phyloP scores from a whole-genome alignment of 2,797 vertebrate genomes.

The Hippocampus kuda region DNA sequence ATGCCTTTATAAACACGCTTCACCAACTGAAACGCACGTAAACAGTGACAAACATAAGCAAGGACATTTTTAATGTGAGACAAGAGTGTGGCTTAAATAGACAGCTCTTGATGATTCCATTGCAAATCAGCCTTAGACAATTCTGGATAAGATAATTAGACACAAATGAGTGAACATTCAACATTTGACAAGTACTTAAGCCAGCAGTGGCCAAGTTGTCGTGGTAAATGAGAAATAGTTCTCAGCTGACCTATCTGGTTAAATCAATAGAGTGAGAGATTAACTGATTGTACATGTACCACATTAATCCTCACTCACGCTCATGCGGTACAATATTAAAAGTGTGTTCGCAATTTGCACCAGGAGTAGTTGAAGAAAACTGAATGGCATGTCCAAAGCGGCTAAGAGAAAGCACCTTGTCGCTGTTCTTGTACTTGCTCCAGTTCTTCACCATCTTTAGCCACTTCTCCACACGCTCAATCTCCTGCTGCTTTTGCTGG shows the following conservation, averaged over 20 bases:
- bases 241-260: too few relatives aligned
- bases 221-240: too few relatives aligned
- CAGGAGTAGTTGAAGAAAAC: background rate
- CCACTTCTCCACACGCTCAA: slow-evolving; percentile 82
- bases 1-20: slow-evolving; percentile 80
- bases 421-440: slow-evolving; percentile 77
- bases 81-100: background rate
- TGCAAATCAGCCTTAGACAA: too few relatives aligned
- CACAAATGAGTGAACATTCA: background rate
- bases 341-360: background rate
- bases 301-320: background rate
- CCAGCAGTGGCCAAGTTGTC: too few relatives aligned
- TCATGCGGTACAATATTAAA: background rate
- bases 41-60: slow-evolving; percentile 8
- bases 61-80: background rate
- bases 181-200: background rate
- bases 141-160: too few relatives aligned
- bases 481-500: slow-evolving; percentile 80
- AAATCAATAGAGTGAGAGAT: background rate
- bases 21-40: slow-evolving; percentile 61
- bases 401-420: slow-evolving; percentile 62
- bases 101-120: too few relatives aligned
- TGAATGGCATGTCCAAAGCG: background rate
- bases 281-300: background rate
- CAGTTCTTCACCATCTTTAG: slow-evolving; percentile 88